Conservation (phyloP, 92 coral and sea anemone species). For the Epizoanthus scotinus region DNA sequence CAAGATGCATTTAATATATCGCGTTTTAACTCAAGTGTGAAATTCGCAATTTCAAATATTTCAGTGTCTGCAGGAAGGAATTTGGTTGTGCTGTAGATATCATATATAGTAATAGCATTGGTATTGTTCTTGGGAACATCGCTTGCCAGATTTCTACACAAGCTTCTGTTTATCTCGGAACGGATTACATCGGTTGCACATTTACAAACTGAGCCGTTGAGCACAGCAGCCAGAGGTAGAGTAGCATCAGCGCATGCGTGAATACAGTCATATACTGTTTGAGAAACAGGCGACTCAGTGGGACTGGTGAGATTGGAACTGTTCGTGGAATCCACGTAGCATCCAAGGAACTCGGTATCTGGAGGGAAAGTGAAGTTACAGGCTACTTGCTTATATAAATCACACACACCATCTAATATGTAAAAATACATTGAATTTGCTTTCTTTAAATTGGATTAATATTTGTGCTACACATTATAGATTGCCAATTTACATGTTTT, state of each 20-base stretch:
- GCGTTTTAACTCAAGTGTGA: not conserved
- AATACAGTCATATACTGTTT: slow-evolving; percentile 41
- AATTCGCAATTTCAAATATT: slow-evolving; percentile 20
- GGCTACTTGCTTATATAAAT: not conserved
- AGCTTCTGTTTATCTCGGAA: slow-evolving; percentile 7
- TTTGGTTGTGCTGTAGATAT: slow-evolving; percentile 13
- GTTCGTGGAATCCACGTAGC: slow-evolving; percentile 6
- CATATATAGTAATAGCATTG: not conserved
- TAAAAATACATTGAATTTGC: not conserved
- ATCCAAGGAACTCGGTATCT: slow-evolving; percentile 39
- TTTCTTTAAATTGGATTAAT: not conserved
- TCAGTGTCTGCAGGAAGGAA: slow-evolving; percentile 17
- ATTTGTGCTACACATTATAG: too few species aligned
- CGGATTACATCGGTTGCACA: slow-evolving; percentile 47
- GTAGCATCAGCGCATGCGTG: slow-evolving; percentile 58
- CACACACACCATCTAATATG: not conserved
- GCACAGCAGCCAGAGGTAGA: slow-evolving; percentile 69
- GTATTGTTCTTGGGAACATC: not conserved
- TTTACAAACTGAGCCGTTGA: slow-evolving; percentile 57
- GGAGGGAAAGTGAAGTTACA: not conserved
- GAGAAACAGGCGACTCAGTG: not conserved
- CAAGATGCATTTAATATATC: not conserved
- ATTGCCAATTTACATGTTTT: too few species aligned
- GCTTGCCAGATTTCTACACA: slow-evolving; percentile 18
- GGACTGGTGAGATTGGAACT: slow-evolving; percentile 1